Percentiles rank a stretch among this genome's conserved stretches.
Conservation (phyloP, 2,113 vertebrate species). For the Miniopterus natalensis region DNA sequence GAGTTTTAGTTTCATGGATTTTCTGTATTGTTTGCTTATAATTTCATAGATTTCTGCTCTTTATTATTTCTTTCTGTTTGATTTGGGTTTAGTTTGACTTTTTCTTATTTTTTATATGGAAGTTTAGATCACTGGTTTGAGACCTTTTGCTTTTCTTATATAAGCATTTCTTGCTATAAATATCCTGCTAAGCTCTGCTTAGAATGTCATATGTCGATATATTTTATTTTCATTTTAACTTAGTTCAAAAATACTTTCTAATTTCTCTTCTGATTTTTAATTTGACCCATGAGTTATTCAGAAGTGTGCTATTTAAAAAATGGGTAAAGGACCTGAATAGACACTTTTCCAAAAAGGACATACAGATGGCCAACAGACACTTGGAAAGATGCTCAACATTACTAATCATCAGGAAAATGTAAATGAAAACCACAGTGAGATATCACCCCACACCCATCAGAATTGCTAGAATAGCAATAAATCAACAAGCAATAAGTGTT, state of each 20-base stretch:
- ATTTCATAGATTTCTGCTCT: neutral
- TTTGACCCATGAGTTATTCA: conserved; percentile 7
- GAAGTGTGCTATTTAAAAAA: neutral
- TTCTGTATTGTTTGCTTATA: neutral
- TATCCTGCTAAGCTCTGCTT: neutral
- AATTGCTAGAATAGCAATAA: neutral
- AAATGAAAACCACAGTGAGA: neutral
- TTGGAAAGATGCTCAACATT: neutral
- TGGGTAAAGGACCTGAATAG: neutral
- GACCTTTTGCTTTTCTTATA: neutral
- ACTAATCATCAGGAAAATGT: neutral
- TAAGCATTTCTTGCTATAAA: conserved; percentile 18
- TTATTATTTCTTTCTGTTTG: neutral
- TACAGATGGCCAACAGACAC: neutral
- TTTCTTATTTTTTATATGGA: neutral
- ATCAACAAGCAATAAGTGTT: neutral
- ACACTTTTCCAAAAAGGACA: neutral
- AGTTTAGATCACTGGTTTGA: neutral
- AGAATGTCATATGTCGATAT: neutral
- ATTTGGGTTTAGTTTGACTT: neutral
- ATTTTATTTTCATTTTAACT: conserved; percentile 4
- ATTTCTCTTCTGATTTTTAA: conserved; percentile 20
- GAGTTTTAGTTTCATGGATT: neutral
- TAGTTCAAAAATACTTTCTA: conserved; percentile 19
- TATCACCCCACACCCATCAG: neutral